These are phyloP conservation scores for Octodon degus DNA, from an alignment of 2,113 vertebrate genomes.

Conservation along the genomic window DNA sequence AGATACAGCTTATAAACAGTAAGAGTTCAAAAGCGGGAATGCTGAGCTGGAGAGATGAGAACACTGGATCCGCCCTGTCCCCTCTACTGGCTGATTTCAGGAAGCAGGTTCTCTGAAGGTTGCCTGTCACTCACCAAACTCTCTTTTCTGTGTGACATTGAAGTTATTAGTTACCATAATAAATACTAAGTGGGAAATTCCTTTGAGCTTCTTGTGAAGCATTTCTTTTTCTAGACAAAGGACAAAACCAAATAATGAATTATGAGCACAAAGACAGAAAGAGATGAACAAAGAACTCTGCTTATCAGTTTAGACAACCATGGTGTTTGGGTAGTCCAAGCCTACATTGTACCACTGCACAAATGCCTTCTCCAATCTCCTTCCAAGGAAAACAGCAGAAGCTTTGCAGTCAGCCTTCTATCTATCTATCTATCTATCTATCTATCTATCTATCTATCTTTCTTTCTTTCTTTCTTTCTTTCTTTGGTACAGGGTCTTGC, in stretches of 20 bases:
- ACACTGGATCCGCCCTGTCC: background rate
- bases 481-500: too few species aligned
- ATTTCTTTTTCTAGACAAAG: background rate
- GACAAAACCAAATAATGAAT: background rate
- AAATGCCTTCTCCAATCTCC: background rate
- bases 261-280: background rate
- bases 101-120: background rate
- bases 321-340: background rate
- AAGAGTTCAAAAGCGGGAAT: background rate
- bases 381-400: constrained; percentile 21
- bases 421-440: too few species aligned
- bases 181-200: constrained; percentile 39
- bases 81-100: background rate
- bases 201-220: background rate
- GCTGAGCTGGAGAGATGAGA: constrained; percentile 19
- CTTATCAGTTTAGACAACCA: background rate
- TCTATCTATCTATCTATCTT: too few species aligned
- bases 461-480: too few species aligned
- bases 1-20: background rate
- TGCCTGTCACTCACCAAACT: constrained; percentile 13
- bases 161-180: constrained; percentile 28
- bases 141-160: background rate
- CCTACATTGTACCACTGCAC: background rate
- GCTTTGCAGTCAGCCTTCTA: background rate
- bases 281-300: background rate